These are phyloP conservation scores for Poecile montanus DNA, from an alignment of 2,797 vertebrate genomes.

Conservation along the genomic window DNA sequence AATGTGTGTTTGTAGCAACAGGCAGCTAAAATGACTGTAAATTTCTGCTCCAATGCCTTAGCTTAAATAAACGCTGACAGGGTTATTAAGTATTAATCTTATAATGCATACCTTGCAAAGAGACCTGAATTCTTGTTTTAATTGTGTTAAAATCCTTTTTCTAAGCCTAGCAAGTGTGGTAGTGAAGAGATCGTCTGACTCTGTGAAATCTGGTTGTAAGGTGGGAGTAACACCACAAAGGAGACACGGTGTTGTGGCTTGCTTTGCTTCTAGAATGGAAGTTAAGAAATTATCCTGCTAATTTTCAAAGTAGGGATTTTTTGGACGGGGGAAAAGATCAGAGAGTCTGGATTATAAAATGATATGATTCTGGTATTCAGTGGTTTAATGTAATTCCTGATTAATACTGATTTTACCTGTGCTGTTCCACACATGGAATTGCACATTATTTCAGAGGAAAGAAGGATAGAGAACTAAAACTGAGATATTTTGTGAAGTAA, in stretches of 20 bases:
- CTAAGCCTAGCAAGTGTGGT: neutral
- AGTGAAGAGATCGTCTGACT: neutral
- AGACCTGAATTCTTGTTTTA: neutral
- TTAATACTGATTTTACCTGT: neutral
- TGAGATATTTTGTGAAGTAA: neutral
- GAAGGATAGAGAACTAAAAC: neutral
- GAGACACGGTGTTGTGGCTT: neutral
- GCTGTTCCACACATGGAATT: neutral
- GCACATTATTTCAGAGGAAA: neutral
- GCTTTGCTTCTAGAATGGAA: neutral
- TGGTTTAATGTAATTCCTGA: neutral
- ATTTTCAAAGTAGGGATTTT: neutral
- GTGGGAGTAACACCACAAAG: neutral
- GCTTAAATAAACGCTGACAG: conserved; percentile 11
- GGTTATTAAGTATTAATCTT: conserved; percentile 29
- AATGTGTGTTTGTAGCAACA: neutral
- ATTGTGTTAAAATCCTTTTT: neutral
- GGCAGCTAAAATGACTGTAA: neutral
- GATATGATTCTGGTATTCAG: neutral
- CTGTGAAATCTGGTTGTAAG: neutral
- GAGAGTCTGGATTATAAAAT: neutral
- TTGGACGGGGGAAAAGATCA: neutral
- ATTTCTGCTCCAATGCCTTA: neutral
- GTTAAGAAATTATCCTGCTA: neutral
- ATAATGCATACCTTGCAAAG: neutral